Evolutionary conservation across 2,113 vertebrate genomes (phyloP), one percentile per base, ranked within the genome.

Genomic region (Tachysurus vachellii): DNA sequence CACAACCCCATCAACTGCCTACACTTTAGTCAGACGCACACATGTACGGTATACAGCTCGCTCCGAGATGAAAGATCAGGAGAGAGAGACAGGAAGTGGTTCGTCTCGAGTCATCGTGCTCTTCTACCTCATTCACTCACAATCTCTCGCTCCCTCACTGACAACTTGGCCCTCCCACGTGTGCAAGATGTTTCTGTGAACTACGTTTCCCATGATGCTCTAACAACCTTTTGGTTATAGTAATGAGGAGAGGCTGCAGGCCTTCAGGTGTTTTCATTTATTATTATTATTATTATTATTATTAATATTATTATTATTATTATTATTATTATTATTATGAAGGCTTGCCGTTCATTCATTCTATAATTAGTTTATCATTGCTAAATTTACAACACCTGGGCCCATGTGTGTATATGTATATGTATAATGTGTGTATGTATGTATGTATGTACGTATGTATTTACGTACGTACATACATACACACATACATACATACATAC

Each of bases 1-100:
- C 84, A 62, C 84, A 86, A 71, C 71, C 36, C 86, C 84, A 82
- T 50, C 17, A 47, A 75, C 70, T 70, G 56, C 85, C 85, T 87
- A 87, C 80, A 50, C 3, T 12, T 66, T 82, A 75, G 80, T 86
- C 11, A 36, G 42, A 88, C 42, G 61, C 77, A 86, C 42, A 66
- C 83, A 53, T 59, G 57, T 61, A 73, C 62, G 19, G 36, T 77
- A 36, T 31, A 80, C 76, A 17, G 53, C 36, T 21, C 19, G 61
- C 44, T 70, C 59, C 31, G 59, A 88, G 82, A 70, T 83, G 82
- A 88, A 42, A 75, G 31, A 86, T 83, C 68, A 84, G 61, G 66
- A n/a, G 23, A 86, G 83, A 47, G 28, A 80, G 86, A 80, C 88
- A 91, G 84, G 90, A 89, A 88, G 88, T 88, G 86, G 81, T 84